Conservation (phyloP, 2,888 invertebrate genomes). For the Galeopsomyia nigrocyanea region DNA sequence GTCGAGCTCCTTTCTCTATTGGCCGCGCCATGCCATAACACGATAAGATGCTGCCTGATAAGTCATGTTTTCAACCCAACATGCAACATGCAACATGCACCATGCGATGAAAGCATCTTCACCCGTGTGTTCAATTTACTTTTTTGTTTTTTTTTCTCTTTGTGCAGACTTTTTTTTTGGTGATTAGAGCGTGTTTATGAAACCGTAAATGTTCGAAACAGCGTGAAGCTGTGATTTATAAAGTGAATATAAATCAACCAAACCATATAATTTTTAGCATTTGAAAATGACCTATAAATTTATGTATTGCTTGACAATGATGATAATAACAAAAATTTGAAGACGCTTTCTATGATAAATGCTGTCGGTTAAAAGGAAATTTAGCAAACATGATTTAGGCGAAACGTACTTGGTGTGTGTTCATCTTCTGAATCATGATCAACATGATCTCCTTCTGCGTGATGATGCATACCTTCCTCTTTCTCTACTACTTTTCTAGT, state of each 20-base stretch:
- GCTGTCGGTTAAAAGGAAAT: not conserved
- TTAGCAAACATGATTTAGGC: not conserved
- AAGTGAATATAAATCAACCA: not conserved
- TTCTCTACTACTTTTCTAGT: slow-evolving; percentile 74
- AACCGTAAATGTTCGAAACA: not conserved
- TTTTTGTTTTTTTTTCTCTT: not conserved
- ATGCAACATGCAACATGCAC: slow-evolving; percentile 54
- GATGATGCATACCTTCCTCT: slow-evolving; percentile 68
- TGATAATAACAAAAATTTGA: slow-evolving; percentile 15
- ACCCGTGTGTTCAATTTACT: not conserved
- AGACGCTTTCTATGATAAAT: slow-evolving; percentile 26
- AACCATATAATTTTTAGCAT: not conserved
- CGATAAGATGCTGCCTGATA: slow-evolving; percentile 59
- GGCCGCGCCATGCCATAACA: slow-evolving; percentile 60
- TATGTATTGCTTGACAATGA: slow-evolving; percentile 11
- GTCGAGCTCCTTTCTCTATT: slow-evolving; percentile 62
- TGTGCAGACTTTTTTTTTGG: not conserved
- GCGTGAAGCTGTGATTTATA: not conserved
- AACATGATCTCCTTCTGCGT: slow-evolving; percentile 60
- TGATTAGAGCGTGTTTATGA: not conserved
- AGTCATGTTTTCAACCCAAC: slow-evolving; percentile 54
- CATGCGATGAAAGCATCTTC: slow-evolving; percentile 40
- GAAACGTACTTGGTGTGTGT: slow-evolving; percentile 65
- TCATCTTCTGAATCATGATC: slow-evolving; percentile 70
- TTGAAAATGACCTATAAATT: not conserved